Base-by-base conservation (phyloP, 1,140 invertebrate genomes). In the Brachystomella parvula region DNA sequence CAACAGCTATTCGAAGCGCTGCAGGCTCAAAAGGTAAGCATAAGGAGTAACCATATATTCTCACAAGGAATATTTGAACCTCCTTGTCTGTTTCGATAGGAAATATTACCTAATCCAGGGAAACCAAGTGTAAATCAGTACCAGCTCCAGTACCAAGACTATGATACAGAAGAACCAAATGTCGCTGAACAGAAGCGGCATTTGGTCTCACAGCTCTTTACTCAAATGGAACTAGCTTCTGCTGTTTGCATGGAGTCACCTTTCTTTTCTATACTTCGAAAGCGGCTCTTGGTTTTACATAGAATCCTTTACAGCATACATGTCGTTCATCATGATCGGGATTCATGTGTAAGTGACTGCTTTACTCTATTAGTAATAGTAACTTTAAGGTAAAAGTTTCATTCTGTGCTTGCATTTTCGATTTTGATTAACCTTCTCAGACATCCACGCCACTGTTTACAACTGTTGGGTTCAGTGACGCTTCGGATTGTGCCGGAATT, bases 221-320 rank as follows among this genome's bases (percentile, higher is more conserved):
- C 79, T 66, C 84, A 86, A 74, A 73, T 81, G n/a, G 78, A 81
- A 68, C 73, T 85, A 44, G 83, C 82, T 3, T 78, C 79, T 67
- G 77, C 78, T 61, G 79, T 83, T 33, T 82, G 80, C 67, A 77
- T 79, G 19, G 82, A 83, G 60, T 82, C 83, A 1, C 80, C 80
- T 31, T 85, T 85, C 77, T 79, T 81, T 24, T 75, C 78, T 44
- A 75, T 81, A 47, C 75, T 86, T 2, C 78, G 81, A 69, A 82
- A 84, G 74, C 74, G 84, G 63, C 75, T 86, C 58, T 76, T 83
- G 21, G 78, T 86, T 24, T 74, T 86, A n/a, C 82, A 83, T 70
- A 75, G 84, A 64, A 83, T 86, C 60, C 82, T 84, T 74, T 78
- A 83, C 77, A 83, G 49, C 3, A 53, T 53, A 6, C 49, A 53